phyloP scores from a whole-genome alignment of 2,797 vertebrate genomes.

The Acestrorhynchus altus region DNA sequence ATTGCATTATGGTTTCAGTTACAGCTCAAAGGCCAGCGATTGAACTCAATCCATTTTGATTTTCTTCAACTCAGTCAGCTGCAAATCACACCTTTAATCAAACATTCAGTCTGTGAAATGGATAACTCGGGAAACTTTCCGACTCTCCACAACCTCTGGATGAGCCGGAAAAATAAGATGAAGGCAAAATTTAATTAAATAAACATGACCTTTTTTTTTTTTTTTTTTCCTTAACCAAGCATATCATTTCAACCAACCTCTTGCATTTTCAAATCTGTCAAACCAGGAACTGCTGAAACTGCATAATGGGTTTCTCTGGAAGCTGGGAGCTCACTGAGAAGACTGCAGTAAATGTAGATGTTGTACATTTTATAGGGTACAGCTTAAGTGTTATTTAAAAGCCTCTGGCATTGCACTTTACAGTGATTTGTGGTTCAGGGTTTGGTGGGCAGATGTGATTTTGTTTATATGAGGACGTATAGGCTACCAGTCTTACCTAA shows the following conservation, averaged over 20 bases:
- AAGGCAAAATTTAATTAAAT: constrained; percentile 10
- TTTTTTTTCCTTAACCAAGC: not conserved
- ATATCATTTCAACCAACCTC: not conserved
- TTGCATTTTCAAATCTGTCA: not conserved
- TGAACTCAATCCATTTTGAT: constrained; percentile 20
- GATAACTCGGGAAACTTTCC: not conserved
- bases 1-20: constrained; percentile 3
- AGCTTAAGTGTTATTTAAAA: constrained; percentile 10
- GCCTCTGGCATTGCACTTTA: not conserved
- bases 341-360: not conserved
- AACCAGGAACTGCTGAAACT: no score
- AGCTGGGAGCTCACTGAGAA: not conserved
- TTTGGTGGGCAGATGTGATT: constrained; percentile 9
- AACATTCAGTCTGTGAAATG: constrained; percentile 29
- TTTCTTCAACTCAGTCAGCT: constrained; percentile 26
- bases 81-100: constrained; percentile 25
- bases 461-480: constrained; percentile 18
- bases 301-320: not conserved
- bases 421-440: constrained; percentile 1
- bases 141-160: not conserved
- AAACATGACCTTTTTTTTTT: not conserved
- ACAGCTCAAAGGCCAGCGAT: constrained; percentile 6
- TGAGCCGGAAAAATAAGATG: not conserved
- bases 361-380: not conserved
- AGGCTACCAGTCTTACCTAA: not conserved